Base-by-base conservation (phyloP, 2,797 vertebrate species). In the Cossypha dichroa region DNA sequence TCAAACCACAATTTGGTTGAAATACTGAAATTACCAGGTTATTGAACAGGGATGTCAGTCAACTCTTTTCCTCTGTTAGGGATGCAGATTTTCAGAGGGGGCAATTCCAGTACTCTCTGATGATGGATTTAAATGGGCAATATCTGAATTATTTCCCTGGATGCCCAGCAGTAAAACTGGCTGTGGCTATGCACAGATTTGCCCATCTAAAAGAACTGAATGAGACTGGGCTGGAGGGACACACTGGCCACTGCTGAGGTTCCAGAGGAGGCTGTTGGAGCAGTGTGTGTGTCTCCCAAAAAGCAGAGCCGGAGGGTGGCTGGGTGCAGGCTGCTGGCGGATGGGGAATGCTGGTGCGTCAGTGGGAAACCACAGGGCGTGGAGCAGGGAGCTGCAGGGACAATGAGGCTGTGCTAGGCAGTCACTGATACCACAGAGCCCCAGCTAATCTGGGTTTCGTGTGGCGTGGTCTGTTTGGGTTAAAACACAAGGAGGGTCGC, bases 221-320 rank as follows among this genome's bases (percentile, higher is more conserved):
- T 29, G 59, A 43, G 89, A 22, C 43, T 0, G 2, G 58, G 15
- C 58, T 59, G 73, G 55, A 78, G 63, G 23, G 81, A 16, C 14
- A 6, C 9, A 13, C 0, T 0, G 6, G 40, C 15, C 52, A 6
- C 21, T 10, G 9, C 3, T 55, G n/a, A 0, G 2, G 49, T 66
- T 85, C 40, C 38, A 40, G 54, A 52, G 64, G 72, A 58, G 60
- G 52, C 41, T 74, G 20, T 29, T 0, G 0, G 51, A 79, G 41
- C 26, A 15, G 38, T 52, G 76, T 72, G 76, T 72, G 15, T 74
- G 54, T 62, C 15, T 83, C 66, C 76, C 8, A 15, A 69, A 80
- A 91, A 81, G 33, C 55, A 40, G 69, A 81, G 62, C 76, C 55
- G 33, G 82, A 75, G 51, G 91, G 70, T 77, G 83, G 29, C 55